Base-by-base conservation (phyloP, 2,888 invertebrate species). In the Myathropa florea region DNA sequence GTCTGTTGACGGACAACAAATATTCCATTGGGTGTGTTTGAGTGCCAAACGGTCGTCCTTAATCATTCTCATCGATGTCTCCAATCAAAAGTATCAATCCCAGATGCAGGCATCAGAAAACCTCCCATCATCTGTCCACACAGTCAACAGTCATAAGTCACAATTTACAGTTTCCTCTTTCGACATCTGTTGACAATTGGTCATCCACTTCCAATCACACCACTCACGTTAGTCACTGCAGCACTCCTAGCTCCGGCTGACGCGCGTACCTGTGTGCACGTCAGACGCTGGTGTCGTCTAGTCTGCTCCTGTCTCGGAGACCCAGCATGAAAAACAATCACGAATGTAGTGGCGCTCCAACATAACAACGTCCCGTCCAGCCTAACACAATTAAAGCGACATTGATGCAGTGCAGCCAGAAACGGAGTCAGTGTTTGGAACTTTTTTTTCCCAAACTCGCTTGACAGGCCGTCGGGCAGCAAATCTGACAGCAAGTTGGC, bases 341-440 rank as follows among this genome's bases (percentile, higher is more conserved):
- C 57, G 57, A 57, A 71, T 75, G 64, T 61, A 12, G 59, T 79
- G 79, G 80, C 70, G 75, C 60, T 78, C n/a, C 39, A 67, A 23
- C 46, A 33, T 28, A 46, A 46, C 46, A 18, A 59, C 26, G 14
- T 70, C 61, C 30, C 57, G 60, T 24, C 21, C 12, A 70, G 46
- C 80, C 84, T 84, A 71, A 30, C 71, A 80, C 81, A 80, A 84
- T 80, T 61, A 65, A 76, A 80, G 71, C 75, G 30, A 76, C 21
- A 46, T 81, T 72, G 63, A 67, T 80, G 79, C 73, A 64, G 36
- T 39, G 28, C 68, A 61, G 28, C 10, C 46, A 7, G 46, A 18
- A 18, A 18, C 46, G 46, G 46, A 46, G 46, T 7, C 18, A 18
- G 46, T 30, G 70, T 60, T 26, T 28, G 30, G 36, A 24, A 57